A percentile compares a stretch with the other conserved stretches of the same genome.
Evolutionary conservation across 1,140 invertebrate species (phyloP).

Genomic region (Neodiprion virginianus): DNA sequence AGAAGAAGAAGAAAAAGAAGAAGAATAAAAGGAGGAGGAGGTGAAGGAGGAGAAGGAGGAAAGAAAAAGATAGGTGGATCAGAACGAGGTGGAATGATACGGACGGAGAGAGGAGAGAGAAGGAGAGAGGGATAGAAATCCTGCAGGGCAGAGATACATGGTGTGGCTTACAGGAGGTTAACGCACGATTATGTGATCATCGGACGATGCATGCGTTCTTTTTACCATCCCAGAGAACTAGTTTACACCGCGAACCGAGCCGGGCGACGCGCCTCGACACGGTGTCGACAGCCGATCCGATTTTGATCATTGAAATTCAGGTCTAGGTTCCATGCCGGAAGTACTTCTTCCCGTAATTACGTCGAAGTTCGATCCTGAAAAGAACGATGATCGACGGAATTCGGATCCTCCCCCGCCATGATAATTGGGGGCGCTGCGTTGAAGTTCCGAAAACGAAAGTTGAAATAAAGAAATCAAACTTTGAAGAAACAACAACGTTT

Average conservation of each 20-base stretch:
- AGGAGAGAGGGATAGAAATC: slow-evolving; percentile 20
- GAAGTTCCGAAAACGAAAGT: too few species aligned
- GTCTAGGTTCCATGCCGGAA: too few species aligned
- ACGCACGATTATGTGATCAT: slow-evolving; percentile 60
- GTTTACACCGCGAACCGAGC: slow-evolving; percentile 32
- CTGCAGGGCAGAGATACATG: neutral
- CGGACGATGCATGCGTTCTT: slow-evolving; percentile 52
- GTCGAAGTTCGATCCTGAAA: slow-evolving; percentile 18
- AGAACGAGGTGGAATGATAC: slow-evolving; percentile 11
- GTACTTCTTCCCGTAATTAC: neutral
- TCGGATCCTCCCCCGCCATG: slow-evolving; percentile 3
- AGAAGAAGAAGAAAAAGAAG: neutral
- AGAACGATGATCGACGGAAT: neutral
- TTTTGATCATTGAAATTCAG: neutral
- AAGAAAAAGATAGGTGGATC: neutral
- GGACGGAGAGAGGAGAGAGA: slow-evolving; percentile 19
- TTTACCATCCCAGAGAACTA: slow-evolving; percentile 39
- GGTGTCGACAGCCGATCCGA: slow-evolving; percentile 38
- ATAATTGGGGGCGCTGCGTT: slow-evolving; percentile 12
- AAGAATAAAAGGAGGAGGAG: neutral
- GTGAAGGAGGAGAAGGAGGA: neutral
- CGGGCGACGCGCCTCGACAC: slow-evolving; percentile 11
- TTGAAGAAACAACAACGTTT: too few species aligned
- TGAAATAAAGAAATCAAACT: too few species aligned
- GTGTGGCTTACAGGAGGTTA: slow-evolving; percentile 41